Evolutionary conservation across 2,797 vertebrate genomes (phyloP), one percentile per base, ranked within the genome.

Genomic region (Anguilla marmorata): DNA sequence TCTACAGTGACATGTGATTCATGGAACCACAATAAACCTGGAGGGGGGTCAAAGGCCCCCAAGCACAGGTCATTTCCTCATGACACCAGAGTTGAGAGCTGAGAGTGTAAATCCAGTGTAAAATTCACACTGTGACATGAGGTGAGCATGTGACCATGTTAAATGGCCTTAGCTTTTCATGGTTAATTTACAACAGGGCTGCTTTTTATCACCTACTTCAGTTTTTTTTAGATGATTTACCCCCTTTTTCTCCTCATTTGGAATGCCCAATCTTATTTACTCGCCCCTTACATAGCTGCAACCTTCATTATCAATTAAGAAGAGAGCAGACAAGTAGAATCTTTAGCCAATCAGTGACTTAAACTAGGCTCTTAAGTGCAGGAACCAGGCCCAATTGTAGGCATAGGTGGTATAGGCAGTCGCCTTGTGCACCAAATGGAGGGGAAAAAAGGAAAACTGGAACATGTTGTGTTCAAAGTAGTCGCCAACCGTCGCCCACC

Each of bases 81-180:
- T 82, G 79, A 45, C 45, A 82, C 24, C 45, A 48, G 79, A 48
- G 45, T 82, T 50, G 24, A 41, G 12, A 74, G 30, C 9, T 74
- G 72, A 74, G 27, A 79, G 4, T 50, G 45, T 82, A 48, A 82
- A 82, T 82, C 79, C 79, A 82, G 11, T n/a, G 19, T 82, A 9
- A 82, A 48, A 50, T 82, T 45, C 24, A 48, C 45, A 48, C 19
- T 50, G 19, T 30, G 63, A 74, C 11, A 33, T 74, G 27, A 76
- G 37, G 74, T 76, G 41, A 48, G 16, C 21, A 2, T 48, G 27
- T 82, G 79, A 82, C 24, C 79, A 21, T 7, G 37, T 82, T 82
- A 30, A 21, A 82, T 48, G 41, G 79, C 9, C 41, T 79, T 41
- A 30, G 1, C 30, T 16, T 37, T 45, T 45, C 33, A 45, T 14